Conservation (phyloP, 1,140 invertebrate genomes). For the Drosophila sechellia region DNA sequence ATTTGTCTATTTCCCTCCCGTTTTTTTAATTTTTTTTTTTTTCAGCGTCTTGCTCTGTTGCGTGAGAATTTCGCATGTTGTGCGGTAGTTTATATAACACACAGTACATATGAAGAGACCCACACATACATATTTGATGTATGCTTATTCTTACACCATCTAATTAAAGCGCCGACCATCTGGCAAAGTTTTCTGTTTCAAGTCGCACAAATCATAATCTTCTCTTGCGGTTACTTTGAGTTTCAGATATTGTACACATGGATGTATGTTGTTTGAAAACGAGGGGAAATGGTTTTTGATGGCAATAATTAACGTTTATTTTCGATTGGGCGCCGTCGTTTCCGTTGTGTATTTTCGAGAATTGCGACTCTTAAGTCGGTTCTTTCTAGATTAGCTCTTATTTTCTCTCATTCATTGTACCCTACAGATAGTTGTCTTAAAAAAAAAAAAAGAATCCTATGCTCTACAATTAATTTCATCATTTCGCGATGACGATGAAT, state of each 20-base stretch:
- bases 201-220: conserved; percentile 36
- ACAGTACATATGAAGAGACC: conserved; percentile 17
- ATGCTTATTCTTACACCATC: conserved; percentile 40
- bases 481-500: conserved; percentile 22
- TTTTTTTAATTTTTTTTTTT: neutral
- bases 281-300: neutral
- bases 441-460: no score
- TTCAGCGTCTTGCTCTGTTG: conserved; percentile 60
- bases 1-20: conserved; percentile 37
- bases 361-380: no score
- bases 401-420: no score
- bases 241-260: neutral
- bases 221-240: conserved; percentile 25
- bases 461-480: neutral
- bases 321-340: neutral
- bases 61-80: conserved; percentile 76
- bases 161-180: conserved; percentile 44
- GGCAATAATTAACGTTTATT: conserved; percentile 18
- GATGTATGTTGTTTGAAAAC: neutral
- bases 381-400: neutral
- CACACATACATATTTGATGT: conserved; percentile 8
- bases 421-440: no score
- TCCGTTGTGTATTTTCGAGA: neutral
- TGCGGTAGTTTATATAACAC: conserved; percentile 50
- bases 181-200: conserved; percentile 48